phyloP scores from a whole-genome alignment of 2,797 vertebrate species.

The Fistularia commersonii region DNA sequence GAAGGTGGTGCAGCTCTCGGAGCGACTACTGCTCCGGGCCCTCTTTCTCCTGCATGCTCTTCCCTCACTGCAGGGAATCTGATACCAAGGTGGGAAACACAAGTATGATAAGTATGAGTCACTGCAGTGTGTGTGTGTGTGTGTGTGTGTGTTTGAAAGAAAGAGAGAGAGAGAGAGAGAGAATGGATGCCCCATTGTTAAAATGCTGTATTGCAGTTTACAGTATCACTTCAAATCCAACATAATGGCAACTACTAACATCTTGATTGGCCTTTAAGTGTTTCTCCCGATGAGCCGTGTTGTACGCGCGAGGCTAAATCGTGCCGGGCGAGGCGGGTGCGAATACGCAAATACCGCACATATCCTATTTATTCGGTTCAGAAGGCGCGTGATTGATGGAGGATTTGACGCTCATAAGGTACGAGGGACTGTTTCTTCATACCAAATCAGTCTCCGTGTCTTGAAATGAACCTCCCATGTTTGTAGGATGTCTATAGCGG shows the following conservation, averaged over 20 bases:
- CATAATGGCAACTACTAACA: constrained; percentile 19
- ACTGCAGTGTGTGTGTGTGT: constrained; percentile 1
- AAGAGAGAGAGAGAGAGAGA: too few relatives aligned
- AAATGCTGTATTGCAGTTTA: too few relatives aligned
- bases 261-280: constrained; percentile 49
- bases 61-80: constrained; percentile 17
- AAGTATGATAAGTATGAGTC: constrained; percentile 35
- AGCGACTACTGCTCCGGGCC: constrained; percentile 42
- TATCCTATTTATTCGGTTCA: constrained; percentile 16
- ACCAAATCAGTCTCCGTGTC: constrained; percentile 13
- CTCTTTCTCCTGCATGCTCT: constrained; percentile 10
- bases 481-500: constrained; percentile 66
- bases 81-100: constrained; percentile 45
- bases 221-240: constrained; percentile 6
- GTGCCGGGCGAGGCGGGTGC: constrained; percentile 20
- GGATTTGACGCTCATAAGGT: constrained; percentile 44
- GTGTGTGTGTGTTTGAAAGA: background rate
- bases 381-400: constrained; percentile 56
- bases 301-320: constrained; percentile 40
- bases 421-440: constrained; percentile 48
- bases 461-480: constrained; percentile 25
- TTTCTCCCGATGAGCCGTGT: constrained; percentile 34
- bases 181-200: too few relatives aligned
- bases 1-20: constrained; percentile 48
- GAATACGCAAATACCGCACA: constrained; percentile 9